Base-by-base conservation (phyloP, 2,113 vertebrate genomes). In the Cyphomyrus discorhynchus region DNA sequence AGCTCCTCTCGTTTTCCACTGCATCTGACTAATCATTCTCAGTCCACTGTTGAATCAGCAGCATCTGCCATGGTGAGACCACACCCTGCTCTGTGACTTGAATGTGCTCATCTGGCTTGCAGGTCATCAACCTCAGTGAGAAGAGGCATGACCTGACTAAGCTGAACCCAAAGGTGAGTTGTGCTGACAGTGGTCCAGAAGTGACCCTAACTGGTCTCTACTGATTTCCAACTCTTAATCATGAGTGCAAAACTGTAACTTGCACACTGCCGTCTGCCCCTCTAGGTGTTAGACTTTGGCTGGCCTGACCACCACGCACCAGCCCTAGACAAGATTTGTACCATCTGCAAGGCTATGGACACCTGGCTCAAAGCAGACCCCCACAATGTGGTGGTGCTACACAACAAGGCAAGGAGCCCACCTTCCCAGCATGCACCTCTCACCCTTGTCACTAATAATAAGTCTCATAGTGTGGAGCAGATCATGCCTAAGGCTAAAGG, bases 281-380 rank as follows among this genome's bases (percentile, higher is more conserved):
- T 66, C 17, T 89, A 99, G 98, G 97, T 99, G 82, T 91, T 99
- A 96, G 98, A 99, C 94, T 99, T 99, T 47, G 98, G 98, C 83
- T 99, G 98, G 98, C 98, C 98, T 0, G 98, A 99, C 93, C 96
- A 99, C 88, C 98, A 99, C n/a, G 98, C 98, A 2, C 98, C 98
- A 0, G 98, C 98, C 0, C 95, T 99, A 94, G 98, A 99, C 93
- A 99, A 98, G 94, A 98, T 99, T 93, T 99, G 98, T 95, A 99
- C 97, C 90, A 97, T 99, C 94, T 99, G 98, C 92, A 99, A 99
- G 92, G 98, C 98, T 90, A 98, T 99, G 97, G 98, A 99, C 96
- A 99, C 97, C 0, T 99, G 98, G 98, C 96, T 99, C 91, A 99
- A 96, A 0, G 94, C 98, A 0, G 97, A 97, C 0, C 89, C 95